phyloP scores from a whole-genome alignment of 2,113 vertebrate species.

The Microtus pennsylvanicus region DNA sequence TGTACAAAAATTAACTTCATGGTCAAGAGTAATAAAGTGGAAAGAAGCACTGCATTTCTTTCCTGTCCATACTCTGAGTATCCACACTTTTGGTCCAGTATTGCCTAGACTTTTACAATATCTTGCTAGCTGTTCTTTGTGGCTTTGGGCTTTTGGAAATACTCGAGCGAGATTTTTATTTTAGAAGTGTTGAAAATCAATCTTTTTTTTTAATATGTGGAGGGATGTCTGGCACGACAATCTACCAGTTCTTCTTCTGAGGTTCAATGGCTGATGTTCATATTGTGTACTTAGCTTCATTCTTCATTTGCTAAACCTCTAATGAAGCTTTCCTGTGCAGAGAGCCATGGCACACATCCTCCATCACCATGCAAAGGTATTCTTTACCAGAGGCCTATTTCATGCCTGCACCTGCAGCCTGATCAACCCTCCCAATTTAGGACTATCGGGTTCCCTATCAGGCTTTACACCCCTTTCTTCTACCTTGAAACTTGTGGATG shows the following conservation, averaged over 20 bases:
- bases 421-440: too few species aligned
- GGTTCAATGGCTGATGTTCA: neutral
- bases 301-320: neutral
- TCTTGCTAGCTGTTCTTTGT: neutral
- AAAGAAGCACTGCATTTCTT: neutral
- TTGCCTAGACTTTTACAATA: neutral
- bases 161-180: neutral
- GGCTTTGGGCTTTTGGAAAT: neutral
- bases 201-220: neutral
- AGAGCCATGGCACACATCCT: neutral
- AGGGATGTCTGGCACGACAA: neutral
- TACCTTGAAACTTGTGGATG: neutral
- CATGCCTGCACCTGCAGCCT: neutral
- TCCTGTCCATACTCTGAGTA: neutral
- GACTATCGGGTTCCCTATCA: neutral
- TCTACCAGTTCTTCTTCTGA: neutral
- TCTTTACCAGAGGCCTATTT: neutral
- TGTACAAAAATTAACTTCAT: neutral
- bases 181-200: neutral
- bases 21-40: neutral
- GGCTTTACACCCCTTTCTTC: neutral
- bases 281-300: neutral
- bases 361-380: neutral
- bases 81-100: accelerated
- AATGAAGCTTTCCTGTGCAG: neutral